Percentiles rank a stretch among this genome's conserved stretches.
Evolutionary conservation across 1,140 invertebrate genomes (phyloP).

Genomic region (Campoletis sonorensis): DNA sequence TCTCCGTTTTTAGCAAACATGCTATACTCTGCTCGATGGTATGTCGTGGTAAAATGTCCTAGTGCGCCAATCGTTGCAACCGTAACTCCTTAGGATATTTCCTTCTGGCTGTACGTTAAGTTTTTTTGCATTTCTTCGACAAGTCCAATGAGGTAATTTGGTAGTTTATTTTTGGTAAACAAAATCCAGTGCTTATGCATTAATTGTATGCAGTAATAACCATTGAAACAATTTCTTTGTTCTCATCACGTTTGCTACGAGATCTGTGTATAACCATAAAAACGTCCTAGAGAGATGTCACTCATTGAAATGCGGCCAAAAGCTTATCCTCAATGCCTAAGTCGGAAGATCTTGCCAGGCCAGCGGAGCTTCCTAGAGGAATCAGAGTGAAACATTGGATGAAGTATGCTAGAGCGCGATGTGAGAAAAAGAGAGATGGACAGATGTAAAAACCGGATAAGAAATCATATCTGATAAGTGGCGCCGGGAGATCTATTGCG

Average conservation of each 20-base stretch:
- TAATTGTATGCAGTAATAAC: no score
- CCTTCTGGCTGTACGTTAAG: background rate
- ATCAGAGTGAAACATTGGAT: background rate
- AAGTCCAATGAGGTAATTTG: no score
- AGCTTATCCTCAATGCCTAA: background rate
- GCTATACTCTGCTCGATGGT: constrained; percentile 9
- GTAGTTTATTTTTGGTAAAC: no score
- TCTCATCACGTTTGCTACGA: no score
- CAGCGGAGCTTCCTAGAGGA: background rate
- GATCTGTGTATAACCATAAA: no score
- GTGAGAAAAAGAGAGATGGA: background rate
- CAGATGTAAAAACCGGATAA: constrained; percentile 15
- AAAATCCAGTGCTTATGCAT: no score
- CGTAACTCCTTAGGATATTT: background rate
- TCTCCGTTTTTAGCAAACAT: background rate
- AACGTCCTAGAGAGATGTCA: no score
- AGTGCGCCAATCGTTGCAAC: background rate
- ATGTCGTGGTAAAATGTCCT: background rate
- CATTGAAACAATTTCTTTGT: no score
- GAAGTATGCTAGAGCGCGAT: background rate
- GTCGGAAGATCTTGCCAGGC: background rate
- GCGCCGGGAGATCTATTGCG: constrained; percentile 21
- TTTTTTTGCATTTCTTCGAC: no score
- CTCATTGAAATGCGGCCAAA: no score
- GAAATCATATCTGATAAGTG: constrained; percentile 37